Base-by-base conservation (phyloP, 2,888 invertebrate genomes). In the Acrobasis suavella region DNA sequence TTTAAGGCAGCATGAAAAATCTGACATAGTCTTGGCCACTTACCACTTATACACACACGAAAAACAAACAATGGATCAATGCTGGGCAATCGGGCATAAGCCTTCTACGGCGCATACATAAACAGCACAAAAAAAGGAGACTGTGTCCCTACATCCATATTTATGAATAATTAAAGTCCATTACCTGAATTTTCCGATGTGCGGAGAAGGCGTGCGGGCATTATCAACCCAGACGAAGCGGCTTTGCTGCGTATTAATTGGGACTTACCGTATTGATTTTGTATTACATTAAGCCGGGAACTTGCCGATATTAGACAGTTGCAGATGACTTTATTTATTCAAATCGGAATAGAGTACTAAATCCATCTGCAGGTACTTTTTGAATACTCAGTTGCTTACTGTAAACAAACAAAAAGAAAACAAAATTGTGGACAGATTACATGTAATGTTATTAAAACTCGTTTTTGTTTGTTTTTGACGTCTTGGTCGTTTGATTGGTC, bases 241-340 rank as follows among this genome's bases (percentile, higher is more conserved):
- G 81, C 84, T 83, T 82, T 82, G 69, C 73, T 79, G 71, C 75
- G 82, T 85, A 89, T 89, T 90, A 90, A 90, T 89, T 87, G 83
- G 76, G 72, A 85, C 83, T 86, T 83, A 86, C 78, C 71, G 75
- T 87, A 90, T 90, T 82, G 90, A 90, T 90, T 90, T 90, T 88
- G 89, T 90, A 89, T 89, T 89, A 89, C 72, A 72, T 76, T 83
- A 84, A 85, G 85, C 85, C 75, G 74, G 74, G 76, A 83, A 85
- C 79, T 83, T 78, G 79, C 81, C 74, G 70, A 75, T 83, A 83
- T 82, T 82, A 83, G 76, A 78, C 75, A 73, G 71, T 69, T 80
- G 79, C 81, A 82, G 75, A 77, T 78, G 75, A 71, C 78, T 69
- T 70, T 85, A 82, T 82, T 83, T 84, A 46, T 42, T 42, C 42